Evolutionary conservation across 2,113 vertebrate genomes (phyloP), one percentile per base, ranked within the genome.

Genomic region (Dendrocopos noguchii): DNA sequence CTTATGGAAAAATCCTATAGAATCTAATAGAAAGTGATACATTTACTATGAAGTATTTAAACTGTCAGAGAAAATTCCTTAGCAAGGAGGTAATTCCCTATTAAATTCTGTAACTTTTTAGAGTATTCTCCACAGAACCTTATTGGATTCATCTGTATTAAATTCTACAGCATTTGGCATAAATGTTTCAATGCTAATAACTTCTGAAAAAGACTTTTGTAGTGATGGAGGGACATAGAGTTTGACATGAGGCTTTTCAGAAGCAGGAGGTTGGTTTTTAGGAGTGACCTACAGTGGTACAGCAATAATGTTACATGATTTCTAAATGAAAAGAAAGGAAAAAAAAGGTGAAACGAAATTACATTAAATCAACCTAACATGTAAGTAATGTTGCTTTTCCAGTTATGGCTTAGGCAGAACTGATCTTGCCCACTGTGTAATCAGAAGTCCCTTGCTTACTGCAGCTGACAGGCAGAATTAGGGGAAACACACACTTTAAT

Each of bases 21-120:
- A 92, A 95, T 91, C 59, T 93, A 94, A 95, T 92, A 94, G 88
- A 88, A 93, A 91, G 79, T 83, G 63, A 89, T 95, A 84, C 88
- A 92, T 95, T 96, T 96, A 95, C 93, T 88, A 83, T 87, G 73
- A 86, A 84, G 88, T 96, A 95, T 96, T 96, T 96, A 97, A 96
- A 94, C 93, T 89, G 84, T 87, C 76, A 88, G 65, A 87, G 88
- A 91, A 87, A 92, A 96, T 93, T 95, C 91, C 70, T 79, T 96
- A 80, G 84, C 87, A 95, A 70, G 87, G 82, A 95, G 91, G 87
- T 83, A 96, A 95, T 93, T 94, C 88, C 82, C 74, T 89, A 36
- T 90, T 87, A 94, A 93, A 89, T 84, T 80, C 55, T 79, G 2
- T 80, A 84, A 73, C 42, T 85, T 94, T 94, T 90, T 79, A 52